Conservation (phyloP, 2,888 invertebrate species). For the Drosophila falleni region DNA sequence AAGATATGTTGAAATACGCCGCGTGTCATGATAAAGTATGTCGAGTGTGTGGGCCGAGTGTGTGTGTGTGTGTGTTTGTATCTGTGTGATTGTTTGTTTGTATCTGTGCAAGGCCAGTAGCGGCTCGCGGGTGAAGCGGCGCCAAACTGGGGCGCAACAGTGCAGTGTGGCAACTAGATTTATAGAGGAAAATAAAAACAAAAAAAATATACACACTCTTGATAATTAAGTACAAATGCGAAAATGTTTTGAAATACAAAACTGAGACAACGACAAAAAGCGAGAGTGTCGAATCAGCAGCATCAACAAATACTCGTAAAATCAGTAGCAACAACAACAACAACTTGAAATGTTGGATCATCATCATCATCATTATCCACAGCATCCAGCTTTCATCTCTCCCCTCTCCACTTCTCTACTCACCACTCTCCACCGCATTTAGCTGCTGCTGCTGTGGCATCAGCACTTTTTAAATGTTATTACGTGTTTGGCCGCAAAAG, state of each 20-base stretch:
- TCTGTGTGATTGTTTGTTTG: not conserved
- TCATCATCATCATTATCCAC: constrained; percentile 27
- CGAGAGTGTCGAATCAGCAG: constrained; percentile 66
- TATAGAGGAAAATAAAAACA: constrained; percentile 41
- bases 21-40: constrained; percentile 79
- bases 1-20: constrained; percentile 81
- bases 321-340: constrained; percentile 13
- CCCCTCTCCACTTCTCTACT: not conserved
- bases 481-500: constrained; percentile 70
- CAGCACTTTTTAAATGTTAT: constrained; percentile 72
- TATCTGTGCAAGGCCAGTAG: constrained; percentile 11
- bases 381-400: not conserved
- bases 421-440: constrained; percentile 3
- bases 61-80: not conserved
- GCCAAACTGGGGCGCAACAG: constrained; percentile 21
- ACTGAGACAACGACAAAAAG: constrained; percentile 52
- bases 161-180: constrained; percentile 64
- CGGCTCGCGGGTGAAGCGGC: constrained; percentile 28
- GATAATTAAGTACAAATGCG: constrained; percentile 81
- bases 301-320: constrained; percentile 6
- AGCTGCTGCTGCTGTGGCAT: constrained; percentile 37
- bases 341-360: constrained; percentile 51
- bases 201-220: constrained; percentile 46
- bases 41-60: constrained; percentile 43
- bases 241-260: constrained; percentile 64